Conservation (phyloP, 1,140 invertebrate genomes). For the Psix sp. region DNA sequence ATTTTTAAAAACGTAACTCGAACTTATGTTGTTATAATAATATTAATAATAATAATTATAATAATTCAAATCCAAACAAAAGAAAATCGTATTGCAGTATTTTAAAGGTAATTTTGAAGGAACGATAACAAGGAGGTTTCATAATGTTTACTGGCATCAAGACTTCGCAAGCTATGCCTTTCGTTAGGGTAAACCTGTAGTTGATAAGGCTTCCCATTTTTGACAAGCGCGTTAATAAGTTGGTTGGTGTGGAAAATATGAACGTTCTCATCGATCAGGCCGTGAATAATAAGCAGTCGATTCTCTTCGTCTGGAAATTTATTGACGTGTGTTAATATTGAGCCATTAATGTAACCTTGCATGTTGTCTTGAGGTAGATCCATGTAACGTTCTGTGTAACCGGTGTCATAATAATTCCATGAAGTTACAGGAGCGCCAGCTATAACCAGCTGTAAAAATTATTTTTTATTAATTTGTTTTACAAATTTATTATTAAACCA, state of each 20-base stretch:
- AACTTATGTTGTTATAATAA: not conserved
- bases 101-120: constrained; percentile 91
- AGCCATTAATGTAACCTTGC: constrained; percentile 87
- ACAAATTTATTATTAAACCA: not conserved
- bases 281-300: constrained; percentile 97
- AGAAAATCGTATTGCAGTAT: constrained; percentile 23
- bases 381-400: constrained; percentile 99
- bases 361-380: constrained; percentile 90
- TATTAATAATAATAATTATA: not conserved
- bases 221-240: constrained; percentile 91
- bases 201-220: constrained; percentile 93
- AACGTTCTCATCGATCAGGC: constrained; percentile 99
- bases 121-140: constrained; percentile 95
- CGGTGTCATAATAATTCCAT: constrained; percentile 95
- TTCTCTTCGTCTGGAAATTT: constrained; percentile 96
- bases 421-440: constrained; percentile 98
- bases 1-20: no score
- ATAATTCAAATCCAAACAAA: constrained; percentile 10
- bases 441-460: constrained; percentile 82
- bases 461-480: not conserved
- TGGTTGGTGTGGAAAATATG: constrained; percentile 97
- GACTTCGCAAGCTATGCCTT: constrained; percentile 92
- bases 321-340: constrained; percentile 86
- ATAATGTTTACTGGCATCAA: constrained; percentile 97
- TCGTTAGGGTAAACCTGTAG: constrained; percentile 96